Conservation (phyloP, 2,888 invertebrate species). For the Adineta ricciae region DNA sequence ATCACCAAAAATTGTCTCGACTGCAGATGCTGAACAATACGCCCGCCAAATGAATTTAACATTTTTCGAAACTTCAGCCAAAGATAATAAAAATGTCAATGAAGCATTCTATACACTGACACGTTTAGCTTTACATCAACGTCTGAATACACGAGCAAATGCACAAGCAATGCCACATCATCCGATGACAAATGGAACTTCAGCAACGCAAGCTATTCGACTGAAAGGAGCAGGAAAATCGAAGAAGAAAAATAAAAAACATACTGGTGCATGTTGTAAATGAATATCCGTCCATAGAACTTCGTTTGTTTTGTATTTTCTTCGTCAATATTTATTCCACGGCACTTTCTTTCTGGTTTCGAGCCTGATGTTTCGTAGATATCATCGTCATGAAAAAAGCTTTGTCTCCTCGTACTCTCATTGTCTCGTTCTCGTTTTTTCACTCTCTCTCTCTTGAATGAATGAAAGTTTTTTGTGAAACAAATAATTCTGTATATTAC, state of each 20-base stretch:
- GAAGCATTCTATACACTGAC: conserved; percentile 60
- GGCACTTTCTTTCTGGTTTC: not conserved
- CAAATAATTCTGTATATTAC: not conserved
- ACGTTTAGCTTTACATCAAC: not conserved
- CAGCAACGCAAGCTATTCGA: not conserved
- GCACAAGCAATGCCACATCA: not conserved
- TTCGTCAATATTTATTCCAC: not conserved
- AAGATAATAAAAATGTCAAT: conserved; percentile 96
- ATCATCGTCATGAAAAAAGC: not conserved
- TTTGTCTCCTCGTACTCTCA: not conserved
- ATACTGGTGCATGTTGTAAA: not conserved
- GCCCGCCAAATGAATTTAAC: conserved; percentile 93
- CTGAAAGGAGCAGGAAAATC: not conserved
- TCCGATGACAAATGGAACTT: not conserved
- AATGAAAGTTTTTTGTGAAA: not conserved
- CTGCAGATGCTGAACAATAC: conserved; percentile 89
- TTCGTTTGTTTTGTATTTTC: not conserved
- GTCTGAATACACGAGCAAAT: not conserved
- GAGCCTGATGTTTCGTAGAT: not conserved
- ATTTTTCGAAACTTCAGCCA: conserved; percentile 94
- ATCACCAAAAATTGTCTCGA: conserved; percentile 73
- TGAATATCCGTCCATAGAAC: not conserved
- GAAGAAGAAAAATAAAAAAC: not conserved
- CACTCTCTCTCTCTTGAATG: not conserved
- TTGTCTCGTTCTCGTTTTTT: not conserved